Base-by-base conservation (phyloP, 2,797 vertebrate genomes). In the Rhinatrema bivittatum region DNA sequence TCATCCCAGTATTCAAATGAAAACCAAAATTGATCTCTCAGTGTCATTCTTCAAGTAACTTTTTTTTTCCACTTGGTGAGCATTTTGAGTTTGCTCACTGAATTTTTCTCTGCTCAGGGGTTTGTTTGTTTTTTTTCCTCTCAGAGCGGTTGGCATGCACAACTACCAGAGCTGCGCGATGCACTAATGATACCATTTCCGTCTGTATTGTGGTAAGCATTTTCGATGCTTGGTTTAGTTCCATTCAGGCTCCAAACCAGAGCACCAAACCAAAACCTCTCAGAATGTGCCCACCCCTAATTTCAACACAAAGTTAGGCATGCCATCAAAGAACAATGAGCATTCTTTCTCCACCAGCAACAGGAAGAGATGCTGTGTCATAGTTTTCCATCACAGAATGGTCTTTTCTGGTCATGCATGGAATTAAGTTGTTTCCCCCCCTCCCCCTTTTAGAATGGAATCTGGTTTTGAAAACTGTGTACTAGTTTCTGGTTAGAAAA, bases 261-360 rank as follows among this genome's bases (percentile, higher is more conserved):
- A 39, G 15, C 46, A 68, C 8, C 51, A 59, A 51, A 46, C 38
- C 47, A 39, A 29, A 68, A 16, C 8, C 13, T 23, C 32, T 34
- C 6, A 22, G 12, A 3, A 4, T 6, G 9, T 17, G 15, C 27
- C 25, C 25, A 29, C 35, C 42, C 55, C 58, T 56, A 69, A 56
- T 72, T 55, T 73, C 53, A 62, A 42, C 47, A 65, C 48, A 50
- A 56, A 62, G 46, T 49, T 46, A 49, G 36, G 27, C 53, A 73
- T 65, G 56, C 49, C 50, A 62, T 51, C 52, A 54, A 72, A 64
- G 49, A 61, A 57, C 62, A 47, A 54, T 73, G 60, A 55, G 63
- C 68, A 54, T 58, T 63, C 52, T 63, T 62, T 60, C 47, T 42
- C 68, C 69, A 61, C 46, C 46, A 51, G 62, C 44, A 70, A 61